A percentile compares a stretch with the other conserved stretches of the same genome.
phyloP scores from a whole-genome alignment of 2,113 vertebrate genomes.

The Saiga tatarica region DNA sequence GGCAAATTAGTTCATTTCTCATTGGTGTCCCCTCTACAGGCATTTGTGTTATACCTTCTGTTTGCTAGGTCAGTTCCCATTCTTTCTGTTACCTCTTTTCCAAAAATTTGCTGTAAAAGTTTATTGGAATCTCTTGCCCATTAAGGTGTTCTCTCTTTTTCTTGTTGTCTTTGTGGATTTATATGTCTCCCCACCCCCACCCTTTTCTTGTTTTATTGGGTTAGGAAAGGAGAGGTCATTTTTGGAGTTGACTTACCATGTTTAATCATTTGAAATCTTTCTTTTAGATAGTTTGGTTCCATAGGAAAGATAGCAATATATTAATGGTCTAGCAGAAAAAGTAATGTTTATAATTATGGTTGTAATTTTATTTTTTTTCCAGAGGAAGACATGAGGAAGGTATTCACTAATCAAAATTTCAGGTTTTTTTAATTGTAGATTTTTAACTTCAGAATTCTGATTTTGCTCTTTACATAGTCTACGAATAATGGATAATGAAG shows the following conservation, averaged over 20 bases:
- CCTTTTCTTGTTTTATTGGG: neutral
- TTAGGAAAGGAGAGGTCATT: neutral
- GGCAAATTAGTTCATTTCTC: neutral
- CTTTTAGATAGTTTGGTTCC: neutral
- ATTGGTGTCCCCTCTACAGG: neutral
- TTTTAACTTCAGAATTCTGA: constrained; percentile 40
- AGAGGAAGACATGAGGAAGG: neutral
- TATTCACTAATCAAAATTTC: neutral
- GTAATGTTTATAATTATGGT: neutral
- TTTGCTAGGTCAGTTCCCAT: neutral
- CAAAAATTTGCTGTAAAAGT: neutral
- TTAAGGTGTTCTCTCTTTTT: neutral
- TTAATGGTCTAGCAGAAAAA: neutral
- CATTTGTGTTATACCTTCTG: neutral
- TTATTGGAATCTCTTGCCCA: neutral
- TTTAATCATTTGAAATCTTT: constrained; percentile 1
- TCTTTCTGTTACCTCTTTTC: neutral
- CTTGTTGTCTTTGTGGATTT: neutral
- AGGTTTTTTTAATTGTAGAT: neutral
- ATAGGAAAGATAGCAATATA: neutral
- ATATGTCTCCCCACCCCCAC: neutral
- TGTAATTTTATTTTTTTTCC: neutral
- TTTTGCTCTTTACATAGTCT: neutral
- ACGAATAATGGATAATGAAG: constrained; percentile 10
- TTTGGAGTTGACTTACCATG: neutral